Base-by-base conservation (phyloP, 2,888 invertebrate species). In the Hemistola chrysoprasaria region DNA sequence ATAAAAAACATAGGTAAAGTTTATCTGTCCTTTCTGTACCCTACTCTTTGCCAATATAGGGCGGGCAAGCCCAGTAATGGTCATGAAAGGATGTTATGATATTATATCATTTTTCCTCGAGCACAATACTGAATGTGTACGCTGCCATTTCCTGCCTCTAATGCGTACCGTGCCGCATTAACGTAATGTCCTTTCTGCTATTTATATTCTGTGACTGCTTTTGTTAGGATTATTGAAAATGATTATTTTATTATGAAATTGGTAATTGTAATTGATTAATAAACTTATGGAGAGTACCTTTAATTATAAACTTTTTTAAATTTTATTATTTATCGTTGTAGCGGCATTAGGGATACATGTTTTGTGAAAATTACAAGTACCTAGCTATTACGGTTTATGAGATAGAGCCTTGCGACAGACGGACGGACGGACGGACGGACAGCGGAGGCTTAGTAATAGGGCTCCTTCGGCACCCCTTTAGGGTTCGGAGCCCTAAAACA, bases 61-160 rank as follows among this genome's bases (percentile, higher is more conserved):
- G 74, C 76, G 78, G 81, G 75, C 75, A 61, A 70, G 72, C 78
- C 71, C 72, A 70, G 79, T 78, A 75, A 76, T 76, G 79, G 78
- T 77, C 78, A 80, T 80, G 70, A 84, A 83, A 81, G 82, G 82
- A 83, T 86, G 87, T 83, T 83, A 84, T 79, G 77, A 87, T 78
- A 82, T 87, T 79, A 84, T 82, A 81, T 85, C 86, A 88, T 86
- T 87, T 86, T 84, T 84, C 83, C 69, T 71, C 67, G 60, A 50
- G 61, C 73, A 84, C 84, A 85, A 86, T 75, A 71, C 67, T 57
- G 60, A 59, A 69, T 73, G 73, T 75, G 75, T 74, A 69, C 72
- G 66, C 68, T 60, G 58, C 80, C 83, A 77, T 80, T 84, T 86
- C 86, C 86, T 63, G 63, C 40, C 66, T 71, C 79, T 87, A 88